Evolutionary conservation across 92 coral and sea anemone species (phyloP).

Genomic region (Scolanthus callimorphus): DNA sequence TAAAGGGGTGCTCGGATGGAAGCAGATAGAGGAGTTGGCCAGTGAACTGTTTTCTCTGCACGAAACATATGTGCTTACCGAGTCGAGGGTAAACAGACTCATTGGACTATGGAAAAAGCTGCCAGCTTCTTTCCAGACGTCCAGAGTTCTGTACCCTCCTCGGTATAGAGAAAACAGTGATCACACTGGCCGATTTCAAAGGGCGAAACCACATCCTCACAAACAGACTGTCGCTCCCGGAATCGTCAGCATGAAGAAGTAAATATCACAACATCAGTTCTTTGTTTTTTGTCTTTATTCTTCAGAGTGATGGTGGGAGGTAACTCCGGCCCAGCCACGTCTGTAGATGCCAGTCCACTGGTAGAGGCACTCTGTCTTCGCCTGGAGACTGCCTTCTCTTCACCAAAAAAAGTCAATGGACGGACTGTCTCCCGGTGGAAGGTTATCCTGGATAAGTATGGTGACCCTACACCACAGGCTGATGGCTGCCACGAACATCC

Average conservation of each 20-base stretch:
- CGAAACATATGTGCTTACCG: too few species aligned
- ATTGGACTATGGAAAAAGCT: neutral
- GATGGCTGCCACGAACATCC: neutral
- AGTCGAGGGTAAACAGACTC: too few species aligned
- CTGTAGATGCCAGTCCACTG: neutral
- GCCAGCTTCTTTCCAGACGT: neutral
- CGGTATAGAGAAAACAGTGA: neutral
- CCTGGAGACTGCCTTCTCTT: neutral
- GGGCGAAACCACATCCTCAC: neutral
- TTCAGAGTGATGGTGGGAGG: too few species aligned
- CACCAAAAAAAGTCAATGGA: neutral
- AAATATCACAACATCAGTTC: too few species aligned
- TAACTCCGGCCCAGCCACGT: neutral
- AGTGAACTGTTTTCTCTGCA: too few species aligned
- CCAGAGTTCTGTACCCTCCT: neutral
- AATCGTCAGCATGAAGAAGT: neutral
- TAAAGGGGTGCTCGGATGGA: too few species aligned
- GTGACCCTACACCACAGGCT: neutral
- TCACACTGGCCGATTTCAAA: neutral
- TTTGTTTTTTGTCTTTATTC: too few species aligned
- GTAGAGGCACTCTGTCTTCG: neutral
- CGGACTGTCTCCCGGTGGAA: neutral
- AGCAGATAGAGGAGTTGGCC: too few species aligned
- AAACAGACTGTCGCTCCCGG: neutral
- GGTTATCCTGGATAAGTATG: neutral